Conservation (phyloP, 2,888 invertebrate genomes). For the Megaustenia siamemsis region DNA sequence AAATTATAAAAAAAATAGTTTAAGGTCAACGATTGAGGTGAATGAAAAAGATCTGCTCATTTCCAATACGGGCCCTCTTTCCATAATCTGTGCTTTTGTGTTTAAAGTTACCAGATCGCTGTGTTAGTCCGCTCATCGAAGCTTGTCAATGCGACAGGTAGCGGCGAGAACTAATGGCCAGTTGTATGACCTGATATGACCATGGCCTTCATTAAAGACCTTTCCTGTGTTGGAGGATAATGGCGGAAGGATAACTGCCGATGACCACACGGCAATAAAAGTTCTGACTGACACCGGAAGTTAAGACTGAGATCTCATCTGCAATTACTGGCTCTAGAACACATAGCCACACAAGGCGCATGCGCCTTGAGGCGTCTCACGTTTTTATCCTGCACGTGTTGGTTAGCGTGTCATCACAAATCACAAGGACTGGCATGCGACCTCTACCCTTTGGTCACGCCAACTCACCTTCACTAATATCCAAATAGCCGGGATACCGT, state of each 20-base stretch:
- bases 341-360: background rate
- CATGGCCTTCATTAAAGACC: background rate
- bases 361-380: background rate
- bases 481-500: background rate
- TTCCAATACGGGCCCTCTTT: too few species aligned
- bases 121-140: too few species aligned
- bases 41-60: too few species aligned
- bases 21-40: too few species aligned
- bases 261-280: conserved; percentile 25
- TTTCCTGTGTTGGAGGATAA: background rate
- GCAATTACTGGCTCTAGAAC: conserved; percentile 18
- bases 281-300: background rate
- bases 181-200: background rate
- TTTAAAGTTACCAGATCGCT: too few species aligned
- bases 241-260: background rate
- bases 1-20: too few species aligned
- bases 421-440: conserved; percentile 18
- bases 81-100: too few species aligned
- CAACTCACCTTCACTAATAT: background rate
- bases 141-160: too few species aligned
- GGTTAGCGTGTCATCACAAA: conserved; percentile 34
- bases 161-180: too few species aligned
- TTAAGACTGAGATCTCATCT: background rate
- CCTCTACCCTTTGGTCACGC: background rate
- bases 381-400: conserved; percentile 12